Percentiles rank a stretch among this genome's conserved stretches.
Evolutionary conservation across 2,113 vertebrate genomes (phyloP).

Genomic region (Neodon shergylaensis): DNA sequence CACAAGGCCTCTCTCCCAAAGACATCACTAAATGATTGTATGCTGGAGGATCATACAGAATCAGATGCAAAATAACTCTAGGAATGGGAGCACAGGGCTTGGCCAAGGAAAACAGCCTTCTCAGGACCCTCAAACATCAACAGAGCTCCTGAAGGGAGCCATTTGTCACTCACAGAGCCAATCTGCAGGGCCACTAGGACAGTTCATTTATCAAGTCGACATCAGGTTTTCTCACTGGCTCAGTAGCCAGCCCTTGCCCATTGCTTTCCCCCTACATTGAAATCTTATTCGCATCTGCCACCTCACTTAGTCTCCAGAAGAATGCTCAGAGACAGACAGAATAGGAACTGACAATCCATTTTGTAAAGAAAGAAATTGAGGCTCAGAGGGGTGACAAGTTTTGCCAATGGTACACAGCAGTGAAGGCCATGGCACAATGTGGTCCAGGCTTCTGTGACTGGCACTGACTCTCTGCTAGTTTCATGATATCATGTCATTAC

Average conservation of each 20-base stretch:
- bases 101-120: background rate
- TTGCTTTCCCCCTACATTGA: background rate
- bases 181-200: background rate
- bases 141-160: background rate
- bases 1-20: background rate
- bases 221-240: conserved; percentile 14
- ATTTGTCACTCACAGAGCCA: background rate
- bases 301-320: conserved; percentile 25
- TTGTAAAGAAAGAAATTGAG: conserved; percentile 49
- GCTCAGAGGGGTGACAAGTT: background rate
- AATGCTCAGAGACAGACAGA: conserved; percentile 9
- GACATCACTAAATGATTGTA: conserved; percentile 1
- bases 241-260: conserved; percentile 21
- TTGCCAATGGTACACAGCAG: background rate
- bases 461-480: background rate
- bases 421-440: background rate
- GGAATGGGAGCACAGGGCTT: background rate
- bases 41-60: conserved; percentile 18
- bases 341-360: background rate
- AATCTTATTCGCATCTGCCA: conserved; percentile 27
- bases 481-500: background rate
- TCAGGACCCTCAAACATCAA: background rate
- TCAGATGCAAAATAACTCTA: conserved; percentile 39
- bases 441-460: background rate
- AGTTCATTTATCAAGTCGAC: conserved; percentile 26